Conservation (phyloP, 2,113 vertebrate species). For the Myxocyprinus asiaticus region DNA sequence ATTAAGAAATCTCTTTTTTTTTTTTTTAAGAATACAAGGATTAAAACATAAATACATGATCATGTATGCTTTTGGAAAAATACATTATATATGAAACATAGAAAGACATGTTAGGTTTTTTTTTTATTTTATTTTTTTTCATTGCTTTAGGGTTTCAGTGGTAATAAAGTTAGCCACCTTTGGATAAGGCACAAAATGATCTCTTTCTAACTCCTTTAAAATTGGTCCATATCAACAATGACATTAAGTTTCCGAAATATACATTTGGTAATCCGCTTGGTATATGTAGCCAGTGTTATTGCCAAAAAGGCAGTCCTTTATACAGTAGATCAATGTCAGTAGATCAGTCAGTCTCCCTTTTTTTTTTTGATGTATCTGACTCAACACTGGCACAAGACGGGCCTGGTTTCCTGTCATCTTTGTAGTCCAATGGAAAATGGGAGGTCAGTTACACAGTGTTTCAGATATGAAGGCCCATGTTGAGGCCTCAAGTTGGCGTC, state of each 20-base stretch:
- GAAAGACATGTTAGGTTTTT: constrained; percentile 64
- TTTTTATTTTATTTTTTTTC: constrained; percentile 46
- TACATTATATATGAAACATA: constrained; percentile 52
- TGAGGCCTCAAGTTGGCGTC: neutral
- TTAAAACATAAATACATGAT: constrained; percentile 74
- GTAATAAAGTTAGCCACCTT: constrained; percentile 37
- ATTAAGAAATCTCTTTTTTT: constrained; percentile 53
- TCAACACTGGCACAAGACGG: constrained; percentile 13
- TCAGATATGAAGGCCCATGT: too few relatives aligned
- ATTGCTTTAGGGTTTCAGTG: constrained; percentile 37
- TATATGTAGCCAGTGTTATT: constrained; percentile 17
- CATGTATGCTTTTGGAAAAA: constrained; percentile 56
- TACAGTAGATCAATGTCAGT: constrained; percentile 19
- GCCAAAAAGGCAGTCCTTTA: neutral
- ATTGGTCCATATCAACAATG: constrained; percentile 32
- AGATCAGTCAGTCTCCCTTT: constrained; percentile 41
- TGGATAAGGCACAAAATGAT: constrained; percentile 61
- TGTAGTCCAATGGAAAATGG: constrained; percentile 20
- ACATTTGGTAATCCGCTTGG: constrained; percentile 15
- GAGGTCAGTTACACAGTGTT: constrained; percentile 17
- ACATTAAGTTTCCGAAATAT: constrained; percentile 33
- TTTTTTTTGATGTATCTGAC: constrained; percentile 29
- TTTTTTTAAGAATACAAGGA: constrained; percentile 58
- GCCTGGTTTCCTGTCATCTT: neutral
- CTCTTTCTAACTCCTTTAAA: neutral